phyloP scores from a whole-genome alignment of 2,113 vertebrate genomes.

The Stegastes partitus region DNA sequence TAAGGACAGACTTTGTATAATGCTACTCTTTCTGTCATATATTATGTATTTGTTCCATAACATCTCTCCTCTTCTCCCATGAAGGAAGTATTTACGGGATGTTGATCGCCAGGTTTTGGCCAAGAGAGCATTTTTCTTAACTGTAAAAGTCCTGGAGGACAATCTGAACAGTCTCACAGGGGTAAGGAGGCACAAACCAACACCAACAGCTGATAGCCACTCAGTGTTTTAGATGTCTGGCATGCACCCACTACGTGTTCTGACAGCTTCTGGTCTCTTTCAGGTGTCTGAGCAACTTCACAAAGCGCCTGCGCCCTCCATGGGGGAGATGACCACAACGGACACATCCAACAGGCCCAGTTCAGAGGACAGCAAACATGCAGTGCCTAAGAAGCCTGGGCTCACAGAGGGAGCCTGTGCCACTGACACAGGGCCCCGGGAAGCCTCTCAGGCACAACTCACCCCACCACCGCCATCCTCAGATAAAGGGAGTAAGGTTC shows the following conservation, averaged over 20 bases:
- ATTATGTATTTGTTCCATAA: constrained; percentile 28
- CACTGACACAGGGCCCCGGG: constrained; percentile 84
- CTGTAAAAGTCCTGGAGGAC: constrained; percentile 97
- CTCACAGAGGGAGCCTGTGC: constrained; percentile 82
- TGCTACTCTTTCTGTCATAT: constrained; percentile 8
- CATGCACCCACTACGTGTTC: constrained; percentile 48
- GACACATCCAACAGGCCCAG: constrained; percentile 88
- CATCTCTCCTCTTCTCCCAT: constrained; percentile 25
- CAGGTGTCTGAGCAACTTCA: constrained; percentile 84
- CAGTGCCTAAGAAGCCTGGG: constrained; percentile 86
- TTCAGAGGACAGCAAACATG: constrained; percentile 90
- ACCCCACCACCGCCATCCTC: constrained; percentile 65
- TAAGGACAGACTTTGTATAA: constrained; percentile 78
- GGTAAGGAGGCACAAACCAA: constrained; percentile 80
- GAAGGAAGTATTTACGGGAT: constrained; percentile 98
- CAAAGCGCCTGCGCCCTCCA: constrained; percentile 75
- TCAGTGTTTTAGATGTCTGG: constrained; percentile 36
- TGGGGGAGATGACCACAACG: constrained; percentile 94
- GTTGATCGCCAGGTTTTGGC: constrained; percentile 98
- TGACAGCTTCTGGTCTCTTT: constrained; percentile 69
- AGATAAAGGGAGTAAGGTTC: constrained; percentile 78
- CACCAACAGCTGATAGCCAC: constrained; percentile 5
- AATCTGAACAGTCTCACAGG: constrained; percentile 92
- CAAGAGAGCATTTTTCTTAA: constrained; percentile 95
- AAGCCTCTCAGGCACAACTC: constrained; percentile 76